Percentiles rank a stretch among this genome's conserved stretches.
phyloP scores from a whole-genome alignment of 1,140 invertebrate species.

The Bombus sylvicola region DNA sequence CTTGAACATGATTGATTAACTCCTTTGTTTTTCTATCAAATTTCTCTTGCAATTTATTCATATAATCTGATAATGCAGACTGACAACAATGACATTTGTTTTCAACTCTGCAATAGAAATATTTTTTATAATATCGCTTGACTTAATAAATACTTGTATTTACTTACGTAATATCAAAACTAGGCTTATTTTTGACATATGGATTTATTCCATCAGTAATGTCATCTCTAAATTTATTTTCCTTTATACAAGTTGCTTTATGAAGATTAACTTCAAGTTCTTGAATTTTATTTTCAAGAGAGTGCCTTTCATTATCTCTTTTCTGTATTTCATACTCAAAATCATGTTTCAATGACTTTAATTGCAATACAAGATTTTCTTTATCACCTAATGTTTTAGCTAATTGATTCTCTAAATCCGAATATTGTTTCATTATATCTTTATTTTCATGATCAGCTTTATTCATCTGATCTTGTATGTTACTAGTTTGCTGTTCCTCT shows the following conservation, averaged over 20 bases:
- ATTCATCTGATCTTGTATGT: constrained; percentile 67
- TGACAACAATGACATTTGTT: constrained; percentile 52
- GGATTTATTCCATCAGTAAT: constrained; percentile 15
- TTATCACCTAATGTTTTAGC: constrained; percentile 70
- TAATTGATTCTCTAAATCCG: constrained; percentile 73
- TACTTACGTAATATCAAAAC: constrained; percentile 54
- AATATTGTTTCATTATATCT: constrained; percentile 73
- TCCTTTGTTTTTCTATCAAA: constrained; percentile 78
- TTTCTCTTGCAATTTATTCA: constrained; percentile 77
- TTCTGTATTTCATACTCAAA: constrained; percentile 76
- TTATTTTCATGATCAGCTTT: constrained; percentile 71
- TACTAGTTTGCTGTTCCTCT: constrained; percentile 60
- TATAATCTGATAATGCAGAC: constrained; percentile 53
- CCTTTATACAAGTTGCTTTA: constrained; percentile 45
- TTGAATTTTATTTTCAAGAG: constrained; percentile 73
- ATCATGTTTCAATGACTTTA: constrained; percentile 71
- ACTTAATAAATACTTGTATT: constrained; percentile 1
- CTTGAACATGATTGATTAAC: constrained; percentile 79
- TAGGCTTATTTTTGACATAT: constrained; percentile 29
- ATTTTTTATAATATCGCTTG: background rate
- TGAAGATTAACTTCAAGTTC: constrained; percentile 74
- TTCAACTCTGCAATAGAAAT: constrained; percentile 48
- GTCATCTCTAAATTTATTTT: constrained; percentile 17
- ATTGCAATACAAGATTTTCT: constrained; percentile 70
- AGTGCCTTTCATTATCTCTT: constrained; percentile 72